Evolutionary conservation across 2,797 vertebrate species (phyloP).

Genomic region (Poeciliopsis gracilis): DNA sequence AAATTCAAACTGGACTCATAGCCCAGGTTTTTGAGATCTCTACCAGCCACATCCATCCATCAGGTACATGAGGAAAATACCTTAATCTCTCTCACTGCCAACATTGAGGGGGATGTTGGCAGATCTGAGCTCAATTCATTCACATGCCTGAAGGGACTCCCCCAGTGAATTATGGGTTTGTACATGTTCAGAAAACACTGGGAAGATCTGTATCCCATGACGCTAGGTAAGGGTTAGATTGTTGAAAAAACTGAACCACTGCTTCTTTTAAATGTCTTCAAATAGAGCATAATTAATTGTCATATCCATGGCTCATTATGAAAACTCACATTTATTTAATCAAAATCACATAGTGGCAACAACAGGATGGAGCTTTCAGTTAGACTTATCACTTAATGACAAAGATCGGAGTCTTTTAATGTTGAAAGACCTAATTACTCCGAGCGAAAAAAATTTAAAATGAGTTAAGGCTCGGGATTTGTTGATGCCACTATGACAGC

Average conservation of each 20-base stretch:
- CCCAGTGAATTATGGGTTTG: background rate
- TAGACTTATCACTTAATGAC: background rate
- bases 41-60: background rate
- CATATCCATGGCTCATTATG: background rate
- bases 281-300: background rate
- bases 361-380: background rate
- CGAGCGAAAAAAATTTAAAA: background rate
- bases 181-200: background rate
- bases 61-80: background rate
- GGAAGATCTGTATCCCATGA: background rate
- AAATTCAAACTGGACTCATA: background rate
- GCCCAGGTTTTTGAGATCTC: background rate
- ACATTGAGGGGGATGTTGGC: background rate
- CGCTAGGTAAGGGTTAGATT: background rate
- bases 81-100: background rate
- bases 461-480: conserved; percentile 19
- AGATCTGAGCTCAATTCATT: background rate
- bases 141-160: background rate
- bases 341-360: background rate
- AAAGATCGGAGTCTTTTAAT: background rate
- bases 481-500: conserved; percentile 11
- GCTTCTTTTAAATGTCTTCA: background rate
- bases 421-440: background rate
- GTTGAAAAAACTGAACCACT: background rate
- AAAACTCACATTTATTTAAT: background rate